Base-by-base conservation (phyloP, 1,140 invertebrate species). In the Rhagoletis pomonella region DNA sequence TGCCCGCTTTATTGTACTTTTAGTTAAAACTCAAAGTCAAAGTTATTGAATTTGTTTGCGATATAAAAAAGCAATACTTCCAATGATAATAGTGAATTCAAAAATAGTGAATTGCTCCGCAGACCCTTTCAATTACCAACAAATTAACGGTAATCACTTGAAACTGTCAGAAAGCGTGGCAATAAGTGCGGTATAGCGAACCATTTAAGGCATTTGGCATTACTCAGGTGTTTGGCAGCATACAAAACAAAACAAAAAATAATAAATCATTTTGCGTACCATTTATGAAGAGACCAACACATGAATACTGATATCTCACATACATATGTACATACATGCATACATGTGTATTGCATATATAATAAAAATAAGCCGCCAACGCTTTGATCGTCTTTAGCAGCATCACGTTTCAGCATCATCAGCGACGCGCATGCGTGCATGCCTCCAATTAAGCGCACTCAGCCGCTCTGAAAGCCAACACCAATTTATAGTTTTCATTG, bases 131-230 rank as follows among this genome's bases (percentile, higher is more conserved):
- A 81, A 81, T 81, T 81, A 81, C 73, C 73, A 81, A 58, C 73
- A 81, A 81, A 81, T 81, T 81, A 55, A 81, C 47, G 73, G 47
- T 81, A 81, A 81, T 81, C 73, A 58, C 73, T 81, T 81, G 73
- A 81, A 81, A 55, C 47, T 58, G 73, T 81, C 73, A 55, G 73
- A 81, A 81, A 81, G 73, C 55, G 47, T 42, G 47, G 17, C 73
- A 55, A 10, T 55, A 81, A 55, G 73, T 55, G 55, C 47, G 14
- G 73, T 55, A 81, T 19, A 50, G 19, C 50, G 47, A 81, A 55
- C 44, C 47, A 50, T 14, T 55, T 7, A 81, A 81, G n/a, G 42
- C 47, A 42, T 81, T 81, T 19, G 67, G 9, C 47, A 50, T 19
- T 29, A 19, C 73, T 10, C 47, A 55, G 47, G 17, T 81, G 12